phyloP scores from a whole-genome alignment of 2,888 invertebrate genomes.

The Tromatobia lineatoria region DNA sequence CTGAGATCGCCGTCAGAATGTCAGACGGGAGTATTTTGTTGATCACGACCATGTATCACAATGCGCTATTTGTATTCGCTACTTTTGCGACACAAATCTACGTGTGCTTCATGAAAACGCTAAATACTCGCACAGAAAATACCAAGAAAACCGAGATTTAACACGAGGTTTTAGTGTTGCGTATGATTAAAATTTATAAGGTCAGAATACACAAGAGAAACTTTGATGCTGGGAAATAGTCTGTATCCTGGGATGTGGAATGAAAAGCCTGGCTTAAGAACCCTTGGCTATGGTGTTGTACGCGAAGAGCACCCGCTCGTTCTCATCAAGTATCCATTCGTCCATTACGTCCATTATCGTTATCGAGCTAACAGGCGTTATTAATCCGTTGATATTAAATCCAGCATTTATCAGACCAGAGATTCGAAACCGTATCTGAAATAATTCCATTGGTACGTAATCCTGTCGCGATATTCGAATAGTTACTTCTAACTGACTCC shows the following conservation, averaged over 20 bases:
- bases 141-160: slow-evolving; percentile 33
- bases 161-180: slow-evolving; percentile 14
- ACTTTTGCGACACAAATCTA: slow-evolving; percentile 17
- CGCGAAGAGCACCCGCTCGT: slow-evolving; percentile 3
- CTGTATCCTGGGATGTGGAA: slow-evolving; percentile 16
- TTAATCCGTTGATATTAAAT: slow-evolving; percentile 33
- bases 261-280: slow-evolving; percentile 47
- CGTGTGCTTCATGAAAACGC: background rate
- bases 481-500: background rate
- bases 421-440: background rate
- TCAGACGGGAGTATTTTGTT: slow-evolving; percentile 21
- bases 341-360: slow-evolving; percentile 74
- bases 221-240: slow-evolving; percentile 14
- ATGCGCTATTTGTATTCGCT: background rate
- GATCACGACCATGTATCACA: background rate
- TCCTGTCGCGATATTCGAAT: background rate
- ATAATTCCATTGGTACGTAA: background rate
- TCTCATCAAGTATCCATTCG: slow-evolving; percentile 48
- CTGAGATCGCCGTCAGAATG: slow-evolving; percentile 9
- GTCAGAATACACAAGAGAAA: slow-evolving; percentile 11
- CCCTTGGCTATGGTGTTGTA: background rate
- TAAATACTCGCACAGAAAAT: slow-evolving; percentile 22
- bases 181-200: slow-evolving; percentile 44
- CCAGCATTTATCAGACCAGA: background rate
- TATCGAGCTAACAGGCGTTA: slow-evolving; percentile 70